phyloP scores from a whole-genome alignment of 2,797 vertebrate species.

The Gallinago nigripennis region DNA sequence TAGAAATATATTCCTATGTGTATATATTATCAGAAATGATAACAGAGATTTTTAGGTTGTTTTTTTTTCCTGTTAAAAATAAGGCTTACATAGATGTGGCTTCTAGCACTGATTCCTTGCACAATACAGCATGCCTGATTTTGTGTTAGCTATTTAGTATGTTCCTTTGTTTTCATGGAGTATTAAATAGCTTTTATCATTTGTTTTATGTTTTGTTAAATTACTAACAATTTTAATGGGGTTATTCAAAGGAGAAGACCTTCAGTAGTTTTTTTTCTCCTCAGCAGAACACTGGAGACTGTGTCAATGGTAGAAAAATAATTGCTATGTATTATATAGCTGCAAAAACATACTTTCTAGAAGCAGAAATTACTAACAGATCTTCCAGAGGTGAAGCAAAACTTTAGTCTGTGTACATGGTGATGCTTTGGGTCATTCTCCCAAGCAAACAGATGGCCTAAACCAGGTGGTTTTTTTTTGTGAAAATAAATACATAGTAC shows the following conservation, averaged over 20 bases:
- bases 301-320: background rate
- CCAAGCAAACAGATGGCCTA: background rate
- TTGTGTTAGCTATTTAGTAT: background rate
- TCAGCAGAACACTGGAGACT: background rate
- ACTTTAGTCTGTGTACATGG: background rate
- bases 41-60: background rate
- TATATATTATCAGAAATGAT: background rate
- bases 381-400: background rate
- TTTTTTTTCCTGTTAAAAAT: background rate
- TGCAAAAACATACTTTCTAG: background rate
- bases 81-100: background rate
- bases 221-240: rapidly evolving
- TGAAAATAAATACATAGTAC: background rate
- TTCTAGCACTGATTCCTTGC: background rate
- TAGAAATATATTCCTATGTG: background rate
- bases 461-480: background rate
- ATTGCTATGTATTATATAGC: background rate
- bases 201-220: background rate
- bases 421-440: background rate
- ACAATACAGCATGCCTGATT: background rate
- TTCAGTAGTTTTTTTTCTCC: background rate
- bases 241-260: background rate
- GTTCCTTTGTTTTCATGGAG: background rate
- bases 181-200: background rate
- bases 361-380: background rate